Evolutionary conservation across 1,140 invertebrate genomes (phyloP).

Genomic region (Onthophagus taurus): DNA sequence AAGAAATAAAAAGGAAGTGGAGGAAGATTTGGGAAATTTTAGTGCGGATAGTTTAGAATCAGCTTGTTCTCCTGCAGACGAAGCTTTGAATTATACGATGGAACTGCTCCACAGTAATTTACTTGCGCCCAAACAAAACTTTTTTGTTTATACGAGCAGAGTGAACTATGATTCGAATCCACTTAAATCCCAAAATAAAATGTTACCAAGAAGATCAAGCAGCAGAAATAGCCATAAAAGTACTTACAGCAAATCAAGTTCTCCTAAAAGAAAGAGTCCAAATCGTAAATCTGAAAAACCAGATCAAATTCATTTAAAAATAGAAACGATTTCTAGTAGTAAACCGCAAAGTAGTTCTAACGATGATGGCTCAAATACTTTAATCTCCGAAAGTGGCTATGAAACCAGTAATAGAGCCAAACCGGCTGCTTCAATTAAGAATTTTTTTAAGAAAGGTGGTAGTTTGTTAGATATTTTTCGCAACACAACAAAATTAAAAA

Average conservation of each 20-base stretch:
- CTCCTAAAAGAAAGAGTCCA: not conserved
- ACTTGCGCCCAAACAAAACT: not conserved
- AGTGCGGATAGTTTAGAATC: conserved; percentile 10
- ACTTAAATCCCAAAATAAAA: no score
- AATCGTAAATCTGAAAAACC: not conserved
- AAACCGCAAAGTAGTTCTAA: not conserved
- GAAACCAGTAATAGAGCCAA: conserved; percentile 16
- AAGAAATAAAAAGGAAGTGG: not conserved
- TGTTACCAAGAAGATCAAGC: no score
- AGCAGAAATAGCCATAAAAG: not conserved
- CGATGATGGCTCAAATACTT: conserved; percentile 4
- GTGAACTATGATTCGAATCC: not conserved
- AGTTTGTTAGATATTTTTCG: conserved; percentile 14
- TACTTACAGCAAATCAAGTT: not conserved
- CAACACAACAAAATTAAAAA: conserved; percentile 5
- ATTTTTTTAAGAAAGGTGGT: conserved; percentile 17
- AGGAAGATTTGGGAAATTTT: conserved; percentile 11
- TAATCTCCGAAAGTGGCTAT: conserved; percentile 17
- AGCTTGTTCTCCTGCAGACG: not conserved
- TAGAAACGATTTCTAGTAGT: not conserved
- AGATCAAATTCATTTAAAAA: no score
- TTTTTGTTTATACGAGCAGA: conserved; percentile 7
- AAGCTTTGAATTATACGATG: not conserved
- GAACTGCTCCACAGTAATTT: not conserved
- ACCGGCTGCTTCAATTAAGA: conserved; percentile 11